Base-by-base conservation (phyloP, 2,888 invertebrate species). In the Drosophila suboccidentalis region DNA sequence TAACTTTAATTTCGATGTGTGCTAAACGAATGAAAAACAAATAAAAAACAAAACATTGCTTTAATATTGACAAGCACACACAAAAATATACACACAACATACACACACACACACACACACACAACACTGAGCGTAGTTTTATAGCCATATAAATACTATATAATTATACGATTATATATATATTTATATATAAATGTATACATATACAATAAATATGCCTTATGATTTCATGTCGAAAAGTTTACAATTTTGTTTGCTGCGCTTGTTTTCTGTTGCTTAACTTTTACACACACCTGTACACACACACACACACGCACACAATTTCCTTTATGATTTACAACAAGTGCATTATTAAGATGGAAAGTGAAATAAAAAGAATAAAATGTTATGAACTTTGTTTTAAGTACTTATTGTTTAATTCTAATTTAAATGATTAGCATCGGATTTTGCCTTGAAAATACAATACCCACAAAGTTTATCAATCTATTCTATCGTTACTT, bases 331-430 rank as follows among this genome's bases (percentile, higher is more conserved):
- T 75, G 63, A 54, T 63, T 78, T 74, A 59, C 63, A 69, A 78
- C 70, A 49, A 78, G 75, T 78, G 63, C 79, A 75, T 78, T 78
- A 54, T 78, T 76, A 60, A 78, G 79, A 73, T 63, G 74, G 47
- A 60, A 78, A 62, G 61, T 41, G 39, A 64, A 57, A 43, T 34
- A 43, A 29, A 36, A 72, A 64, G 61, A 36, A 61, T 32, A 61
- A 59, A 86, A 81, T 89, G 87, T 89, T 85, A 85, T 85, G 72
- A 87, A 87, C 81, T 89, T 89, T 87, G 78, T 78, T 89, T 89
- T 85, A 85, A 85, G 84, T 85, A 85, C 84, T 85, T 85, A 85
- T 89, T 87, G 77, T 85, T 89, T 89, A 89, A 87, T 87, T 81
- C 26, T 72, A 71, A 64, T 80, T 76, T 62, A 62, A 70, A 58